Evolutionary conservation across 2,797 vertebrate genomes (phyloP).

Genomic region (Coregonus sp.): DNA sequence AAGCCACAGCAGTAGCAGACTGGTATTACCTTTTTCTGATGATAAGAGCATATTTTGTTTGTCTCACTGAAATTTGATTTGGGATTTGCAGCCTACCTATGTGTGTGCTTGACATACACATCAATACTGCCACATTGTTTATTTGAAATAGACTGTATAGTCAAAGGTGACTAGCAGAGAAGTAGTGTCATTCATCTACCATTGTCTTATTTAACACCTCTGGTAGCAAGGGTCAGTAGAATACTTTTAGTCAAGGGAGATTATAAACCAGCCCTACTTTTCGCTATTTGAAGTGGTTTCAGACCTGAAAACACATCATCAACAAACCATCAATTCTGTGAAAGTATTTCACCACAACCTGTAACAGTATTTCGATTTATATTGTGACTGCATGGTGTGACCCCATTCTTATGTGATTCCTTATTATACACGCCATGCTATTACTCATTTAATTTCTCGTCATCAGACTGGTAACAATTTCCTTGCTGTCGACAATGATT

Average conservation of each 20-base stretch:
- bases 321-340: neutral
- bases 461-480: neutral
- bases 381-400: neutral
- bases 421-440: neutral
- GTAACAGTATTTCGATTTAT: neutral
- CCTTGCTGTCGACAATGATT: neutral
- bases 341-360: neutral
- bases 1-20: slow-evolving; percentile 49
- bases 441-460: neutral
- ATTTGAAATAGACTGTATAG: neutral
- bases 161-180: neutral
- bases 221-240: neutral
- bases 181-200: neutral
- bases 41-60: slow-evolving; percentile 55
- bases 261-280: neutral
- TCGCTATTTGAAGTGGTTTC: neutral
- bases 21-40: slow-evolving; percentile 38
- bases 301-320: neutral
- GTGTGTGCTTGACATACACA: slow-evolving; percentile 45
- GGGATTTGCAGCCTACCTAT: slow-evolving; percentile 56
- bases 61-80: slow-evolving; percentile 58
- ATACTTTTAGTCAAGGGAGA: neutral
- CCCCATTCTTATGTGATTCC: neutral
- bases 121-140: slow-evolving; percentile 36
- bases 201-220: neutral